Percentiles rank a stretch among this genome's conserved stretches.
phyloP scores from a whole-genome alignment of 2,888 invertebrate genomes.

The Agrotis clavis region DNA sequence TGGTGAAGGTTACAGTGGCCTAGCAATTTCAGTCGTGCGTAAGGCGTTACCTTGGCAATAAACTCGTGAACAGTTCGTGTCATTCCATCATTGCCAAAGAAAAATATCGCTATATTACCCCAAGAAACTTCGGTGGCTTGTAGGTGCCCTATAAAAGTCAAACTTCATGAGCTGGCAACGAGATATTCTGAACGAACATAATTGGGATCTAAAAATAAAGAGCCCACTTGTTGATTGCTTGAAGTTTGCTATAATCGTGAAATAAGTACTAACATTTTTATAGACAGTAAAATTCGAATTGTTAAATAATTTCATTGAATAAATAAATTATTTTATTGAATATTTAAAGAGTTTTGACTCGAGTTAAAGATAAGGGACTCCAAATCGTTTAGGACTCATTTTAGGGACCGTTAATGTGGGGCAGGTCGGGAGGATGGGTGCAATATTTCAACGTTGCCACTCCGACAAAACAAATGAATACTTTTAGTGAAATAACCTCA shows the following conservation, averaged over 20 bases:
- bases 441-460: constrained; percentile 68
- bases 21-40: constrained; percentile 61
- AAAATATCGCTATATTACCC: constrained; percentile 40
- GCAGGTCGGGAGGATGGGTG: constrained; percentile 50
- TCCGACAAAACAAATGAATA: constrained; percentile 58
- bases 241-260: constrained; percentile 20
- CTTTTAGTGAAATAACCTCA: constrained; percentile 71
- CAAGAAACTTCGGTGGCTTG: constrained; percentile 25
- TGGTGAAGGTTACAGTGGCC: constrained; percentile 50
- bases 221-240: constrained; percentile 35
- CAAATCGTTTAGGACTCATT: constrained; percentile 1
- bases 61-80: constrained; percentile 43
- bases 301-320: constrained; percentile 22
- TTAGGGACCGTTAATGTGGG: constrained; percentile 25
- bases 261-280: constrained; percentile 28
- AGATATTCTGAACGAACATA: constrained; percentile 49
- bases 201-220: constrained; percentile 58
- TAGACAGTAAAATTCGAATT: neutral
- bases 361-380: constrained; percentile 1
- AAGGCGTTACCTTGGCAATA: constrained; percentile 50
- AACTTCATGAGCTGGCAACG: constrained; percentile 24
- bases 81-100: constrained; percentile 44
- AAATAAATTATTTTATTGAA: constrained; percentile 3
- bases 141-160: constrained; percentile 49
- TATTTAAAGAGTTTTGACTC: neutral